These are phyloP conservation scores for Notospermus geniculatus DNA, from an alignment of 1,140 invertebrate genomes.

Conservation along the genomic window DNA sequence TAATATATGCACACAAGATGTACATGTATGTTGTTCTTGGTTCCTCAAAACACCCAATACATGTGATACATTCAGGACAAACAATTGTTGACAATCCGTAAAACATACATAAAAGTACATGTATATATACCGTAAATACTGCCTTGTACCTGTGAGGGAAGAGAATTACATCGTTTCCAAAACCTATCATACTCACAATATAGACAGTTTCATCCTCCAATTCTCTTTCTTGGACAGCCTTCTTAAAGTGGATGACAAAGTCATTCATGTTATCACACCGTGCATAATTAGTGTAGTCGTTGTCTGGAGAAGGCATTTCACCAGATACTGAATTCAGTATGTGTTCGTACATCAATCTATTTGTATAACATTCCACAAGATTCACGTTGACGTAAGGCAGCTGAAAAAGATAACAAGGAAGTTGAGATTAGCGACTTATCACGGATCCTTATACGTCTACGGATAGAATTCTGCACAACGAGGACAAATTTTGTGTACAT, in stretches of 20 bases:
- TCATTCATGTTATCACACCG: constrained; percentile 76
- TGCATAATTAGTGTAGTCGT: constrained; percentile 53
- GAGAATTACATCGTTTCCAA: too few relatives aligned
- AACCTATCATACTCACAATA: constrained; percentile 47
- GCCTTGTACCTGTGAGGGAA: too few relatives aligned
- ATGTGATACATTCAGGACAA: too few relatives aligned
- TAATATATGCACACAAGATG: too few relatives aligned
- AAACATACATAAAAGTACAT: neutral
- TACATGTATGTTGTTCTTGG: too few relatives aligned
- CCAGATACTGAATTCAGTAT: constrained; percentile 65
- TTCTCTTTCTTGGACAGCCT: constrained; percentile 26
- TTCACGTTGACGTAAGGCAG: constrained; percentile 67
- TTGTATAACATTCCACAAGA: constrained; percentile 77
- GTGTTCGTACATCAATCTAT: constrained; percentile 73
- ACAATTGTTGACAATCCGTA: too few relatives aligned
- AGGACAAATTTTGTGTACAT: too few relatives aligned
- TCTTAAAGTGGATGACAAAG: constrained; percentile 64
- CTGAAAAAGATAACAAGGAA: constrained; percentile 43
- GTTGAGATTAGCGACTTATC: constrained; percentile 10
- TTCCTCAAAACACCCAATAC: too few relatives aligned
- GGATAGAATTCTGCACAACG: too few relatives aligned
- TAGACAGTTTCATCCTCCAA: constrained; percentile 44
- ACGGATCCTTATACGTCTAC: neutral
- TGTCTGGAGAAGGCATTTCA: constrained; percentile 7
- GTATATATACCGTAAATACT: constrained; percentile 6